Base-by-base conservation (phyloP, 2,113 vertebrate species). In the Rhabdomys dilectus region DNA sequence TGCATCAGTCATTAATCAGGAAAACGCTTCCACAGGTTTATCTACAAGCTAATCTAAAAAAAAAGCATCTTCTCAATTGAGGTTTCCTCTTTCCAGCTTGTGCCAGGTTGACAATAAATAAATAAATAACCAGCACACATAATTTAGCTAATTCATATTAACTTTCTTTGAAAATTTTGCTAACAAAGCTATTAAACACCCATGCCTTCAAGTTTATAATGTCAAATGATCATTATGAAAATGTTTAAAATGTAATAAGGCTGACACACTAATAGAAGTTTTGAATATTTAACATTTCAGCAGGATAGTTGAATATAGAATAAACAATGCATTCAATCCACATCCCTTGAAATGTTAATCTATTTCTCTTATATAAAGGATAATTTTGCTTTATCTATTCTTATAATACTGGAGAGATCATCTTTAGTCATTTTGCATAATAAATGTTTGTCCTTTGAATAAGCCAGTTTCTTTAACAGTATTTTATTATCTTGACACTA, bases 221-320 rank as follows among this genome's bases (percentile, higher is more conserved):
- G 58, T 39, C 15, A 75, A 90, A 60, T 42, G 66, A 48, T 82
- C 64, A 64, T 42, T 45, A 48, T 60, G 56, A 76, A 91, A 70
- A 17, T 36, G 78, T 88, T 53, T 4, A 60, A 81, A 68, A 45
- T 73, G 39, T 89, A 86, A 86, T 73, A 11, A 87, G 26, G 42
- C 1, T 70, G 42, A 81, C 4, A 70, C 70, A 12, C 9, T 84
- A 78, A 72, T 92, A 9, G 8, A 90, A 60, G 13, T 70, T 94
- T 86, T 94, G 26, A 92, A 75, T 31, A 78, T 88, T 75, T 34
- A 85, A 75, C 17, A 68, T 56, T 64, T 93, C 84, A 93, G 58
- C 58, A 15, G 26, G 19, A 73, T n/a, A 75, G 10, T 8, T 73
- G 3, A 60, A n/a, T 82, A 36, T 62, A 24, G 4, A 12, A 42